phyloP scores from a whole-genome alignment of 2,113 vertebrate genomes.

The Cebus imitator region DNA sequence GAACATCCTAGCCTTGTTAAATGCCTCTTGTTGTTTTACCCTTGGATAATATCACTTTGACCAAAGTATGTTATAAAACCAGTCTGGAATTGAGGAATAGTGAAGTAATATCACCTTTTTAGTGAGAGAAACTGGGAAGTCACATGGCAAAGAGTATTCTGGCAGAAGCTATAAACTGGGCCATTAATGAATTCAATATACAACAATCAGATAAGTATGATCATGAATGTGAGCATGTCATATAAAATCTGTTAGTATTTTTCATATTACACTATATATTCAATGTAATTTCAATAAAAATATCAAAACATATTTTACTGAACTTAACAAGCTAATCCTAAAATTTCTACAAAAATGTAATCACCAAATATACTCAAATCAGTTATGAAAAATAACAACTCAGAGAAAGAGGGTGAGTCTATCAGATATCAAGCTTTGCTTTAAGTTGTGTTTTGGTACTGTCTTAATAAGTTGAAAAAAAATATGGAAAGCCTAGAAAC shows the following conservation, averaged over 20 bases:
- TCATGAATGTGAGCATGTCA: not conserved
- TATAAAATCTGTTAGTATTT: not conserved
- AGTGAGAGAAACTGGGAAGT: not conserved
- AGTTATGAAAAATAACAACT: not conserved
- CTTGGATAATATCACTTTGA: not conserved
- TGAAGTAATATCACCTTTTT: not conserved
- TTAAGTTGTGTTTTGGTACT: not conserved
- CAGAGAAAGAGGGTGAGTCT: not conserved
- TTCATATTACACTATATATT: not conserved
- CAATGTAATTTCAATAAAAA: not conserved
- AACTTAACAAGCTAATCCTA: not conserved
- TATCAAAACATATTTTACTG: not conserved
- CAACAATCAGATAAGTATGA: not conserved
- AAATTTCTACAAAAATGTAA: not conserved
- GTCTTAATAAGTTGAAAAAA: not conserved
- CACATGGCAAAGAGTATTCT: not conserved
- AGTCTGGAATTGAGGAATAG: not conserved
- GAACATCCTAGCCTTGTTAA: not conserved
- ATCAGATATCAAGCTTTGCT: not conserved
- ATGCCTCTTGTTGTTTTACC: not conserved
- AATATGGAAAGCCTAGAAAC: not conserved
- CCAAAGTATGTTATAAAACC: not conserved
- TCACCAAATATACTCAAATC: not conserved
- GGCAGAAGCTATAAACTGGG: not conserved
- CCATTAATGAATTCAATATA: not conserved